phyloP scores from a whole-genome alignment of 1,140 invertebrate genomes.

The Oryzaephilus surinamensis region DNA sequence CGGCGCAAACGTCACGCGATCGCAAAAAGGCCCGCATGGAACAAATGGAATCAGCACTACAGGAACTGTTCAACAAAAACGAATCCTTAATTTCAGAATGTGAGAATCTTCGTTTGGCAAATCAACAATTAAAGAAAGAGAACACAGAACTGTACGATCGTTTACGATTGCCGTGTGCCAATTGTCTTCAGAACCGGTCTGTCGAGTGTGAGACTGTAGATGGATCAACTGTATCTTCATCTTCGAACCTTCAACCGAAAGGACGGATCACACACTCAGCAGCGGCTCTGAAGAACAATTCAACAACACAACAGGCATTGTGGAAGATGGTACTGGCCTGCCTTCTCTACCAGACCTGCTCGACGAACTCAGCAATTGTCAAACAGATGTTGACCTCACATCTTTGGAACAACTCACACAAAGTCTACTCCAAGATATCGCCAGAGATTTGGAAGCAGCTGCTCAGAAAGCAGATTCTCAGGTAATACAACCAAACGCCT shows the following conservation, averaged over 20 bases:
- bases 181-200: conserved; percentile 41
- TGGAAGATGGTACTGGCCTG: conserved; percentile 59
- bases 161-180: conserved; percentile 37
- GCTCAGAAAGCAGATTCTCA: conserved; percentile 41
- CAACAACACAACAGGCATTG: conserved; percentile 31
- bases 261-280: conserved; percentile 54
- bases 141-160: conserved; percentile 47
- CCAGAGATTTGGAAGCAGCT: conserved; percentile 57
- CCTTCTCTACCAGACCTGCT: conserved; percentile 71
- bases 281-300: conserved; percentile 36
- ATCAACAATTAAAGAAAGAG: conserved; percentile 53
- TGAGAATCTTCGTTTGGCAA: conserved; percentile 49
- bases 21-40: conserved; percentile 90
- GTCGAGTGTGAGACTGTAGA: conserved; percentile 47
- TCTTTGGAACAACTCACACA: conserved; percentile 67
- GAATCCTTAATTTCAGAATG: conserved; percentile 53
- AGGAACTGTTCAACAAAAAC: conserved; percentile 52
- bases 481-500: conserved; percentile 18
- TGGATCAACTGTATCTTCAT: conserved; percentile 68
- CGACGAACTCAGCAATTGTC: conserved; percentile 51
- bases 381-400: conserved; percentile 54
- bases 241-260: conserved; percentile 68
- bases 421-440: conserved; percentile 68
- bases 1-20: conserved; percentile 94
- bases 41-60: conserved; percentile 68